These are phyloP conservation scores for Tiphia femorata DNA, from an alignment of 2,888 invertebrate genomes.

Conservation along the genomic window DNA sequence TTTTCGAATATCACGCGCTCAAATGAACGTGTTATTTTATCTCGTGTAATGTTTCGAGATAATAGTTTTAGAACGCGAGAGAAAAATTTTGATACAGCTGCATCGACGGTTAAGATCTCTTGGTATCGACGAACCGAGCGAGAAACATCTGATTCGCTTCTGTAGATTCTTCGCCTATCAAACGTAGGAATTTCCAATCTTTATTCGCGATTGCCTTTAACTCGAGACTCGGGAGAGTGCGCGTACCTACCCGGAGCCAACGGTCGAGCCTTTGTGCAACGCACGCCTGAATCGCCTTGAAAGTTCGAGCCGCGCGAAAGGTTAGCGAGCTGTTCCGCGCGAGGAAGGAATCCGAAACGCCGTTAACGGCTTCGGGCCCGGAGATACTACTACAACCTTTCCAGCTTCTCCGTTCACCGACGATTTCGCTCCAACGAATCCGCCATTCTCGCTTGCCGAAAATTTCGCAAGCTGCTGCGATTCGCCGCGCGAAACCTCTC, in stretches of 20 bases:
- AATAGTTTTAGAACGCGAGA: no score
- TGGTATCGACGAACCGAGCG: background rate
- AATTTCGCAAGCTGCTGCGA: no score
- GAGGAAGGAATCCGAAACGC: slow-evolving; percentile 18
- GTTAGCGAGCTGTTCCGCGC: slow-evolving; percentile 27
- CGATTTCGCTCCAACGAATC: no score
- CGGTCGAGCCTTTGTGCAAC: slow-evolving; percentile 17
- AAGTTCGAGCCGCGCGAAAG: slow-evolving; percentile 37
- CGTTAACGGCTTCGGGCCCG: no score
- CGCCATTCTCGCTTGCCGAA: background rate
- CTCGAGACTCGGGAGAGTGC: background rate
- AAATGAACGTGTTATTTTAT: no score
- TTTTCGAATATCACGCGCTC: no score
- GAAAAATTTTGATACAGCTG: background rate
- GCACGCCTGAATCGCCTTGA: slow-evolving; percentile 37
- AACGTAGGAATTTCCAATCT: background rate
- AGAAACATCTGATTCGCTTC: no score
- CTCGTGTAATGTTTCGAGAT: no score
- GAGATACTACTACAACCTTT: no score
- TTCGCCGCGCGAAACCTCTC: background rate
- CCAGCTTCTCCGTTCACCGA: no score
- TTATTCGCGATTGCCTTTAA: background rate
- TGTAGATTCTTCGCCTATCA: background rate
- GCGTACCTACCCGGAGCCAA: background rate
- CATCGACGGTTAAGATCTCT: background rate